phyloP scores from a whole-genome alignment of 2,113 vertebrate genomes.

The Megaceryle torquata region DNA sequence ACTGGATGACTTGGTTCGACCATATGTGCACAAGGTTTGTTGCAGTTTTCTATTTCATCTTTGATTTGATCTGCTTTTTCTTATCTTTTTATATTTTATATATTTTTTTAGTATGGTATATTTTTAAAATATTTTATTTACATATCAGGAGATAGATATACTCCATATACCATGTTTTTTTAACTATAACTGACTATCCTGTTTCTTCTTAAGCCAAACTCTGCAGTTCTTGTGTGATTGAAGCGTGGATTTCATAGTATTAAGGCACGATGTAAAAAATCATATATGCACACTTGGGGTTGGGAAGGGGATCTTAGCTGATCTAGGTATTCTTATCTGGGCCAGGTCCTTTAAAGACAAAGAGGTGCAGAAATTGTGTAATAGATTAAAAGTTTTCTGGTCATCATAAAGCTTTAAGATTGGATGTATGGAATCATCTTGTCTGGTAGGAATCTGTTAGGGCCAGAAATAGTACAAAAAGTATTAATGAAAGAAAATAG shows the following conservation, averaged over 20 bases:
- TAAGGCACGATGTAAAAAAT: background rate
- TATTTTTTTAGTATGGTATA: no score
- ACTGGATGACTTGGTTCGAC: constrained; percentile 94
- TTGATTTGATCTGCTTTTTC: background rate
- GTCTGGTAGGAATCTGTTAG: background rate
- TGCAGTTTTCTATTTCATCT: background rate
- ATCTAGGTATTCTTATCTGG: background rate
- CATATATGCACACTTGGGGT: background rate
- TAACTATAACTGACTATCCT: background rate
- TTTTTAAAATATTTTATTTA: background rate
- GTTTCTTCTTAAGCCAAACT: background rate
- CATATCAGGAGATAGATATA: background rate
- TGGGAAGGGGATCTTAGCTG: background rate
- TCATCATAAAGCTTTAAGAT: background rate
- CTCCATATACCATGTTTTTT: background rate
- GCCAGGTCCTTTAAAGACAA: background rate
- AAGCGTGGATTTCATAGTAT: background rate
- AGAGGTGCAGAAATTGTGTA: background rate
- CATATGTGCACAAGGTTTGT: constrained; percentile 96
- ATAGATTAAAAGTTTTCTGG: background rate
- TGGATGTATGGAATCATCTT: background rate
- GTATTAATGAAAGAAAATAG: background rate
- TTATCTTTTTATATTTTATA: no score
- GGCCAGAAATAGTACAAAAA: background rate
- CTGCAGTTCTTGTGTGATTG: background rate